Conservation (phyloP, 1,140 invertebrate species). For the Drosophila ogumai region DNA sequence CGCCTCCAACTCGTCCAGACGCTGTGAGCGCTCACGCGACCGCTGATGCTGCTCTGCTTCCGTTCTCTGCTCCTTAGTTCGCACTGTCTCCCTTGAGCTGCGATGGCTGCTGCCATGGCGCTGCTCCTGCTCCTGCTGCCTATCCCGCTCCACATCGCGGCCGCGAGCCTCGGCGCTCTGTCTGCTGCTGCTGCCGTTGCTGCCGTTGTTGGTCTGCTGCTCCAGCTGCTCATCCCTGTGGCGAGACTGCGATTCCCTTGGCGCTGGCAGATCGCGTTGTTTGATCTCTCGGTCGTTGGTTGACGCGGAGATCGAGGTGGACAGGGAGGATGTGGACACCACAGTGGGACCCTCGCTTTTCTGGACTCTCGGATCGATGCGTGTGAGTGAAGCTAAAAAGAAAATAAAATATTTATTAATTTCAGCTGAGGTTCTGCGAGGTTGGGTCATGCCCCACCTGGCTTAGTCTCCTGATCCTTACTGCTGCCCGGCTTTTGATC, state of each 20-base stretch:
- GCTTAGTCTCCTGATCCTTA: slow-evolving; percentile 55
- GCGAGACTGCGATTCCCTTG: slow-evolving; percentile 50
- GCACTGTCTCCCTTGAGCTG: slow-evolving; percentile 50
- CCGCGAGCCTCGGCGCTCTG: slow-evolving; percentile 45
- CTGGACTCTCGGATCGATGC: slow-evolving; percentile 41
- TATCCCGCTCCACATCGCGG: slow-evolving; percentile 52
- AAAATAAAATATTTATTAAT: background rate
- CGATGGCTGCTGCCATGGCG: slow-evolving; percentile 52
- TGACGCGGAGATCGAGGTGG: slow-evolving; percentile 5
- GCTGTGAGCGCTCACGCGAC: slow-evolving; percentile 56
- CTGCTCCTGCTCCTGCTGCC: slow-evolving; percentile 45
- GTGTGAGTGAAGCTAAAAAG: slow-evolving; percentile 7
- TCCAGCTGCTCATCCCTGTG: slow-evolving; percentile 33
- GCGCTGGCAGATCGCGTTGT: slow-evolving; percentile 23
- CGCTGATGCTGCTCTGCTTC: slow-evolving; percentile 59
- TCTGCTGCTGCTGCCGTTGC: slow-evolving; percentile 46
- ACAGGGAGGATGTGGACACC: slow-evolving; percentile 14
- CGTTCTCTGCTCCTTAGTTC: slow-evolving; percentile 52
- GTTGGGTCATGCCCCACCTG: slow-evolving; percentile 20
- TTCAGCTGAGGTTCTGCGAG: background rate
- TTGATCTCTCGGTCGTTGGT: slow-evolving; percentile 59
- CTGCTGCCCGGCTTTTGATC: slow-evolving; percentile 42
- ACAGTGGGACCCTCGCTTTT: slow-evolving; percentile 38
- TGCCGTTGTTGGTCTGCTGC: slow-evolving; percentile 30
- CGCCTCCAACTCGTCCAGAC: slow-evolving; percentile 59